Conservation (phyloP, 2,113 vertebrate species). For the Rissa tridactyla region DNA sequence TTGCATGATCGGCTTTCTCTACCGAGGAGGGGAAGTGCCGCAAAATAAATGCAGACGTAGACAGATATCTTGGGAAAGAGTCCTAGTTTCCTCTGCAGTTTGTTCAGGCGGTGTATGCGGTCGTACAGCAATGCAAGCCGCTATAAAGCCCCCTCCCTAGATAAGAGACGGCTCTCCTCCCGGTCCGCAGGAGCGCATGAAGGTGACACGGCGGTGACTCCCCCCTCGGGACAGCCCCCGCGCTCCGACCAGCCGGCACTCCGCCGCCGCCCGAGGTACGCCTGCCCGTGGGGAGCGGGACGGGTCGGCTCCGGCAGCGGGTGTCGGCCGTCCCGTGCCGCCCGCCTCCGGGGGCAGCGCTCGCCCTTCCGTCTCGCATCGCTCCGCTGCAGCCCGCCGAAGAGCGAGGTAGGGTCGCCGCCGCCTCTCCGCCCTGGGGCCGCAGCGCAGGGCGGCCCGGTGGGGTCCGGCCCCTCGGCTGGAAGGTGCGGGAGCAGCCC, state of each 20-base stretch:
- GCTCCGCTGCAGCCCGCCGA: not conserved
- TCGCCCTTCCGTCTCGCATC: not conserved
- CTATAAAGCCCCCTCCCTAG: not conserved
- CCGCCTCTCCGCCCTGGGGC: not conserved
- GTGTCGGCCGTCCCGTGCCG: not conserved
- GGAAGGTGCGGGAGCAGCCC: not conserved
- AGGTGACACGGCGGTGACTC: not conserved
- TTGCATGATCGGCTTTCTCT: not conserved
- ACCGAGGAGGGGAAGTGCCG: not conserved
- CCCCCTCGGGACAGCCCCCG: not conserved
- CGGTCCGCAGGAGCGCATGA: fast-evolving
- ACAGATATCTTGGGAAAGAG: not conserved
- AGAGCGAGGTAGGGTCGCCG: not conserved
- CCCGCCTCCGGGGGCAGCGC: too few relatives aligned
- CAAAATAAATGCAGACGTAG: not conserved
- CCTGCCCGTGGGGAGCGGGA: too few relatives aligned
- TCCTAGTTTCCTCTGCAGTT: fast-evolving
- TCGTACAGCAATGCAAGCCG: not conserved
- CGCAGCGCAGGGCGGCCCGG: not conserved
- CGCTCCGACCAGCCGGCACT: too few relatives aligned
- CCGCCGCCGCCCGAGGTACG: not conserved
- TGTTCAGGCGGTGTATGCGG: fast-evolving
- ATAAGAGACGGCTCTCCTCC: fast-evolving
- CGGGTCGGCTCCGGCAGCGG: not conserved
- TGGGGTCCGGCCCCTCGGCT: not conserved